Evolutionary conservation across 2,797 vertebrate species (phyloP).

Genomic region (Crenuchus spilurus): DNA sequence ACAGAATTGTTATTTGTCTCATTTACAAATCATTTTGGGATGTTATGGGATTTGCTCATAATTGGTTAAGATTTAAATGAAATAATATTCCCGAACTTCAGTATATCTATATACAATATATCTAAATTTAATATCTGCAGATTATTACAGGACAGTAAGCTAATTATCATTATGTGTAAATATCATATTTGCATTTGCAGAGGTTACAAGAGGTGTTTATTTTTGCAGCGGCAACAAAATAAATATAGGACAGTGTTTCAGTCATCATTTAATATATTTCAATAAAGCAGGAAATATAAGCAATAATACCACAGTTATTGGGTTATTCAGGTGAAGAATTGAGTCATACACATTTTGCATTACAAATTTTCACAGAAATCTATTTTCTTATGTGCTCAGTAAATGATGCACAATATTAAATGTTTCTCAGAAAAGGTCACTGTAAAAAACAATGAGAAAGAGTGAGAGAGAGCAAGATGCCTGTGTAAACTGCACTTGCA

Average conservation of each 20-base stretch:
- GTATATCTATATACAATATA: too few relatives aligned
- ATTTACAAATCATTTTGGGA: too few relatives aligned
- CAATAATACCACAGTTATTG: neutral
- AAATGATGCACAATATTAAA: neutral
- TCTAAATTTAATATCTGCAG: too few relatives aligned
- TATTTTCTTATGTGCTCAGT: neutral
- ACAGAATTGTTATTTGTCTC: too few relatives aligned
- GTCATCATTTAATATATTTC: neutral
- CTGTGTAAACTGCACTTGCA: neutral
- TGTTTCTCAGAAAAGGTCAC: neutral
- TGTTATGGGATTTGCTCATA: too few relatives aligned
- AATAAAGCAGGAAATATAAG: neutral
- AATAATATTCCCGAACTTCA: too few relatives aligned
- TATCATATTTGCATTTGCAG: too few relatives aligned
- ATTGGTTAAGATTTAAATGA: too few relatives aligned
- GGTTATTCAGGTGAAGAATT: neutral
- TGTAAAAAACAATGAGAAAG: conserved; percentile 9
- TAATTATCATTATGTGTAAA: too few relatives aligned
- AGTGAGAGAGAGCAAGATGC: neutral
- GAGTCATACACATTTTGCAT: neutral
- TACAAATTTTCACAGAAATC: neutral
- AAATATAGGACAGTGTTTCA: neutral
- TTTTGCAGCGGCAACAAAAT: neutral
- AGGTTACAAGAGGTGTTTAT: neutral
- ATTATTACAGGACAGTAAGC: too few relatives aligned